Evolutionary conservation across 2,797 vertebrate species (phyloP), one percentile per base, ranked within the genome.

Genomic region (Chromis chromis): DNA sequence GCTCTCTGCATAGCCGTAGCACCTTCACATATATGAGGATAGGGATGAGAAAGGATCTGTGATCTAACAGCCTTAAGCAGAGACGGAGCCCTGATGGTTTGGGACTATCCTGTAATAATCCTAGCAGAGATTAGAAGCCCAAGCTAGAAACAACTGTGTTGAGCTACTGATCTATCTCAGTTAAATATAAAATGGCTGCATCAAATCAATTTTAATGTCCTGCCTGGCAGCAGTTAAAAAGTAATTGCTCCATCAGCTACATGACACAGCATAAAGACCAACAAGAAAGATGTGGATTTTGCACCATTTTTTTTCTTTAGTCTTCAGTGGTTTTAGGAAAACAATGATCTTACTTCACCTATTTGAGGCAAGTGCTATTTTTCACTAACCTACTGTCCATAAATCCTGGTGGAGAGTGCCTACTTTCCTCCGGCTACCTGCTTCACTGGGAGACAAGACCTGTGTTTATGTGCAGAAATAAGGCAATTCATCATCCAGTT

Each of bases 401-500:
- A 86, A 89, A 89, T 91, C 79, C 77, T 72, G 53, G 36, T 25
- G 31, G 60, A 68, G 74, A 76, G 75, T 22, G 39, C 33, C 70
- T 72, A 57, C 80, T 76, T 74, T 67, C 80, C 80, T 72, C 68
- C 2, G 19, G 65, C 78, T 85, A 84, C 82, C 74, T 78, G 78
- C 81, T 79, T 82, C 82, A 76, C 78, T 81, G 69, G 57, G 81
- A 84, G 81, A 91, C 76, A 79, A 78, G 82, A 77, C 55, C 81
- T 89, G 88, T 91, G 88, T 86, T 93, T 89, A 92, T 91, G 87
- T 77, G 81, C 48, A 83, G 81, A 86, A 93, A 92, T 89, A 89
- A 89, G 75, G 69, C 80, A 61, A 92, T 94, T 87, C 62, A 84
- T 94, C 92, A 93, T 81, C 81, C 65, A 71, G 86, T 86, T 80